Evolutionary conservation across 2,113 vertebrate species (phyloP), one percentile per base, ranked within the genome.

Genomic region (Platysteira castanea): DNA sequence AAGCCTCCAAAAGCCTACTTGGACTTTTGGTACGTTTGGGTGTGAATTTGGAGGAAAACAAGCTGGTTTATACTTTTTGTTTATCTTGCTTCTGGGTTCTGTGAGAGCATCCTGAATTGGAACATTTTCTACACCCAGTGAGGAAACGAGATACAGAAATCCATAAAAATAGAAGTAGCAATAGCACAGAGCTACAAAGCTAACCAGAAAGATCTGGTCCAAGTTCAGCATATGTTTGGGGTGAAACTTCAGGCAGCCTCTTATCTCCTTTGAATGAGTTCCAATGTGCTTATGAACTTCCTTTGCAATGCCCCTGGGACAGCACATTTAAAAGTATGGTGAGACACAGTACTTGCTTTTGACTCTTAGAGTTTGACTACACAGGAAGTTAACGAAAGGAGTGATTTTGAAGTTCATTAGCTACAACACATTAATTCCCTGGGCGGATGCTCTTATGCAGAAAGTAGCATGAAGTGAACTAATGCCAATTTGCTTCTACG

Each of bases 341-440:
- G n/a, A 91, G 60, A 52, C 56, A 84, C 63, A 74, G 35, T 50
- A 42, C 71, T 90, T 94, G 82, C 39, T 81, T 95, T 84, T 77
- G 42, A 20, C 24, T 91, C 17, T 47, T 63, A 35, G 64, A 78
- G 13, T 81, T 83, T 87, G 56, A 44, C 74, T 84, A 39, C 44
- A 53, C 41, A 76, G 93, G 86, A 93, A 97, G 76, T 87, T 93
- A 89, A 86, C 6, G 11, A 90, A 96, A 95, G 46, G 23, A 3
- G 0, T 90, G 69, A 95, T 90, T 90, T 90, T 89, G 30, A 90
- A 94, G 76, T 93, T 95, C 88, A 82, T 92, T 84, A 90, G 68
- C 81, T 91, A 83, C 52, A 77, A 73, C 39, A 53, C 64, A 84
- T 84, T 93, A 81, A 75, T 90, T 92, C 76, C 53, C 64, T 65